A percentile compares a stretch with the other conserved stretches of the same genome.
Conservation (phyloP, 2,797 vertebrate genomes). For the Cyclopterus lumpus region DNA sequence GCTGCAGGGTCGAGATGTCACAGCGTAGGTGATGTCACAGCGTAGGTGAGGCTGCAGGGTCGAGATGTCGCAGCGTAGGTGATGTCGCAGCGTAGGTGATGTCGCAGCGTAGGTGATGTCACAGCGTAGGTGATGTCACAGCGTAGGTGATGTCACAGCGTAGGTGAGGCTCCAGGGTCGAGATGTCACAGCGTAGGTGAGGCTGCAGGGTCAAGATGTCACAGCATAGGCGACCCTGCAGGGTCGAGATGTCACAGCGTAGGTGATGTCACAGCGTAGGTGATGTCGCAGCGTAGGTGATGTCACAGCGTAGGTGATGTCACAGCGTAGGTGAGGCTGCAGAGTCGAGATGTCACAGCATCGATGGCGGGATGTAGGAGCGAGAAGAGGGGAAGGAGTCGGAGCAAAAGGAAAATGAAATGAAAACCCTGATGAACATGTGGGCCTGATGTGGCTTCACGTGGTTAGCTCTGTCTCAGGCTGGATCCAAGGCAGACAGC, state of each 20-base stretch:
- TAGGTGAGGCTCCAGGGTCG: not conserved
- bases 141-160: not conserved
- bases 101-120: too few species aligned
- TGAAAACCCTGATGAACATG: not conserved
- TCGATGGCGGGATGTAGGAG: not conserved
- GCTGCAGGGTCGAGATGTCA: too few species aligned
- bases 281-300: not conserved
- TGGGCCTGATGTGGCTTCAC: conserved; percentile 21
- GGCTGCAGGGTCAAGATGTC: not conserved
- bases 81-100: too few species aligned
- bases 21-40: not conserved
- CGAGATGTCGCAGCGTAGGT: not conserved
- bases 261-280: not conserved
- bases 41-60: not conserved
- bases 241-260: not conserved
- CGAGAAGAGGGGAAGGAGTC: not conserved
- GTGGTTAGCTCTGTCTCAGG: conserved; percentile 13
- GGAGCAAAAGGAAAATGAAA: not conserved
- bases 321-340: not conserved
- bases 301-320: not conserved
- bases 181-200: not conserved
- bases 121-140: not conserved
- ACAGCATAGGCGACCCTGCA: not conserved
- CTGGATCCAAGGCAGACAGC: conserved; percentile 42
- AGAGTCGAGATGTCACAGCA: not conserved